Percentiles rank a stretch among this genome's conserved stretches.
Conservation (phyloP, 2,888 invertebrate genomes). For the Drosophila merina region DNA sequence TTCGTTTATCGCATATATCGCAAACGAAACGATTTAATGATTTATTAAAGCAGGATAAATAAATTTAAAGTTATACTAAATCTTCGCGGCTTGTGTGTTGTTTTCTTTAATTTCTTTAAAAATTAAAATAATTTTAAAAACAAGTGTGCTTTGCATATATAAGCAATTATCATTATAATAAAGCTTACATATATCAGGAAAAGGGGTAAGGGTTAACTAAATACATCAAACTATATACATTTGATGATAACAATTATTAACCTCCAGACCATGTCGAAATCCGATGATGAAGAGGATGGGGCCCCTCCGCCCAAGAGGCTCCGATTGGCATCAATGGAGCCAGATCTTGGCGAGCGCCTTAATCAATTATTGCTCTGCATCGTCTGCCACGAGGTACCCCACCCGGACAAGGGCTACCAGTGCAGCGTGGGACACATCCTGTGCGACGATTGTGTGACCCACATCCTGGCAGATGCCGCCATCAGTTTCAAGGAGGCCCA, state of each 20-base stretch:
- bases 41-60: no score
- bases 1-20: background rate
- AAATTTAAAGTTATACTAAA: no score
- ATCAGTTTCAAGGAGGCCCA: conserved; percentile 1
- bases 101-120: background rate
- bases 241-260: background rate
- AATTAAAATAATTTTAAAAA: background rate
- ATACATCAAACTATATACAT: no score
- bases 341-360: conserved; percentile 41
- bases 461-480: conserved; percentile 44
- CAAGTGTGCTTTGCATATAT: background rate
- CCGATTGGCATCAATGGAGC: background rate
- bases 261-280: background rate
- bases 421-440: conserved; percentile 52
- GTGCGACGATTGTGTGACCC: conserved; percentile 46
- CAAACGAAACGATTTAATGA: no score
- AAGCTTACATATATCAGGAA: background rate
- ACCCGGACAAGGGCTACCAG: conserved; percentile 49
- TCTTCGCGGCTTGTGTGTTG: no score
- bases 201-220: background rate
- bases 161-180: background rate
- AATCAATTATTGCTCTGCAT: conserved; percentile 47
- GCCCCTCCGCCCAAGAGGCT: background rate
- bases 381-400: conserved; percentile 52
- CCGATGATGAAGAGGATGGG: background rate